These are phyloP conservation scores for fruit fly (Drosophila melanogaster) DNA, from an alignment of 1,140 invertebrate species.

Conservation along the genomic window Release_6_plus_ISO1_MT NT_037436.4:15171501-15172000, in stretches of 20 bases:
- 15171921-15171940: no score
- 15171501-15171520: background rate
- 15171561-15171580: background rate
- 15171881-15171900: no score
- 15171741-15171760: slow-evolving; percentile 20
- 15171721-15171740: slow-evolving; percentile 71
- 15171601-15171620: slow-evolving; percentile 37
- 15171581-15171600: slow-evolving; percentile 19
- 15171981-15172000: no score
- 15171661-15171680: slow-evolving; percentile 58
- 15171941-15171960: no score
- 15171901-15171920: background rate
- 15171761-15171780: slow-evolving; percentile 16
- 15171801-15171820: background rate
- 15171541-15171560: background rate
- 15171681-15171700: slow-evolving; percentile 47
- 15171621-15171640: slow-evolving; percentile 52
- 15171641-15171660: slow-evolving; percentile 70
- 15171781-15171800: background rate
- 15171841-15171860: background rate
- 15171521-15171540: background rate
- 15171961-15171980: no score
- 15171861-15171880: background rate
- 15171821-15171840: background rate
- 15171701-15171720: slow-evolving; percentile 51